These are phyloP conservation scores for Glaucidium brasilianum DNA, from an alignment of 2,113 vertebrate species.

Conservation along the genomic window DNA sequence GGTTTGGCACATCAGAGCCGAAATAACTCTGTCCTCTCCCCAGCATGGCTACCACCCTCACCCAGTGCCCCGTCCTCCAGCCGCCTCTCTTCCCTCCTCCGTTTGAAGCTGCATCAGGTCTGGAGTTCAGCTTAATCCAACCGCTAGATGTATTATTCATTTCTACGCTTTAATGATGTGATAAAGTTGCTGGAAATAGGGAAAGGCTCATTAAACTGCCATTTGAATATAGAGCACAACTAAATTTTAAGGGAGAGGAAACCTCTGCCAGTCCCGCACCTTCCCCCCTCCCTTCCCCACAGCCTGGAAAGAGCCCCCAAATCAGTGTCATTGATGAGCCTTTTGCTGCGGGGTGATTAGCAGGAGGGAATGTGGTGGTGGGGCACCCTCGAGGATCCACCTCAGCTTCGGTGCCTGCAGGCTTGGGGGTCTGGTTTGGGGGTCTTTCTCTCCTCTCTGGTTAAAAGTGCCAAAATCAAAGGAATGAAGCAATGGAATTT, in stretches of 20 bases:
- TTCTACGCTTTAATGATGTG: constrained; percentile 78
- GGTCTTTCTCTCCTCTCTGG: not conserved
- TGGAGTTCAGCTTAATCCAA: constrained; percentile 75
- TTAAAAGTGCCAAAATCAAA: not conserved
- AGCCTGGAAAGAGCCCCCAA: not conserved
- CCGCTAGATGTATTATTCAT: constrained; percentile 83
- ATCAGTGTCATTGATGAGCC: not conserved
- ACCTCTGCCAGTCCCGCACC: constrained; percentile 12
- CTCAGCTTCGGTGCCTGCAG: not conserved
- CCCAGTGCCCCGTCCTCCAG: not conserved
- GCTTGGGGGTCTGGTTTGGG: not conserved
- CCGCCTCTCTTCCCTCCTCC: not conserved
- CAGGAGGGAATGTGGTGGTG: not conserved
- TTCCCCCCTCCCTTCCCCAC: not conserved
- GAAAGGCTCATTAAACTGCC: constrained; percentile 81
- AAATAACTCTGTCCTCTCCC: not conserved
- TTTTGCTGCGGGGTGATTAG: not conserved
- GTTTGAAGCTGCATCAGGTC: constrained; percentile 73
- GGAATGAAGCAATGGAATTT: not conserved
- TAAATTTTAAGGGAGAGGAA: constrained; percentile 61
- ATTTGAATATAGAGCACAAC: constrained; percentile 81
- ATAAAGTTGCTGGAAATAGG: constrained; percentile 80
- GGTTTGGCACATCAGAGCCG: not conserved
- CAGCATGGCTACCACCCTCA: not conserved
- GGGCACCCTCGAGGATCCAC: not conserved